phyloP scores from a whole-genome alignment of 2,888 invertebrate genomes.

The Rhogogaster chlorosoma region DNA sequence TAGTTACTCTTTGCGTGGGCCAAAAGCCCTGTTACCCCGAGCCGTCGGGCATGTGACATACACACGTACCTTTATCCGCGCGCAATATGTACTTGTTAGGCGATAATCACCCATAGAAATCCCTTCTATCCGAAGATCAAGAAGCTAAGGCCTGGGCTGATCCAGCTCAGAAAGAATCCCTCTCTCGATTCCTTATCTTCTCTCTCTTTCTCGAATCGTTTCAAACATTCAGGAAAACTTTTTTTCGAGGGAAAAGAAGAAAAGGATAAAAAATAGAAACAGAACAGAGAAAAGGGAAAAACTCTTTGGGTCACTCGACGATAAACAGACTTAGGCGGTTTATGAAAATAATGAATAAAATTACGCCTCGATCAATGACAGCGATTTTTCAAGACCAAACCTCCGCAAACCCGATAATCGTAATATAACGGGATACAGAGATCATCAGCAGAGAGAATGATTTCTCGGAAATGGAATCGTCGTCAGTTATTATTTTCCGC shows the following conservation, averaged over 20 bases:
- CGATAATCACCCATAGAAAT: no score
- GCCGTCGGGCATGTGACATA: neutral
- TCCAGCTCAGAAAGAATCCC: no score
- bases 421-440: neutral
- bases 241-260: no score
- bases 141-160: no score
- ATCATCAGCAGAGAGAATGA: neutral
- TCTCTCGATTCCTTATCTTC: no score
- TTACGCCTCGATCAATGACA: neutral
- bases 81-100: neutral
- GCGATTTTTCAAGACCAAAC: neutral
- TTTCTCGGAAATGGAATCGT: neutral
- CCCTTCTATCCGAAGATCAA: no score
- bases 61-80: neutral
- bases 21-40: neutral
- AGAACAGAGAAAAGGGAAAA: no score
- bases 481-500: neutral
- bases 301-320: no score
- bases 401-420: neutral
- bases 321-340: neutral
- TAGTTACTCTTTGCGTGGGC: neutral
- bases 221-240: no score
- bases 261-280: no score
- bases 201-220: no score
- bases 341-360: neutral